Percentiles rank a stretch among this genome's conserved stretches.
phyloP scores from a whole-genome alignment of 2,888 invertebrate species.

The Orgyia antiqua region DNA sequence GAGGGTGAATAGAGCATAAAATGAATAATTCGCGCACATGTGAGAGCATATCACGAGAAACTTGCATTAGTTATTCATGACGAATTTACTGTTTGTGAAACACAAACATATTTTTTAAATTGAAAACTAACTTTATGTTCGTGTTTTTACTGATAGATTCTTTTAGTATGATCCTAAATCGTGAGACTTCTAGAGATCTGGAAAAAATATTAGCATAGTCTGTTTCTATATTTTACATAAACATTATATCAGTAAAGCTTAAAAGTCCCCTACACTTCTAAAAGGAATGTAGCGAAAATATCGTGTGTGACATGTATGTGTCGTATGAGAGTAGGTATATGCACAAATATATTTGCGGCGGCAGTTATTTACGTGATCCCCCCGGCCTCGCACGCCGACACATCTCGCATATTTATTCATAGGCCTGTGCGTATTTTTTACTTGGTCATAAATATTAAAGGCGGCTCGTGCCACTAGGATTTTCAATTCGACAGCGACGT shows the following conservation, averaged over 20 bases:
- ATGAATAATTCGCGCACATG: slow-evolving; percentile 22
- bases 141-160: no score
- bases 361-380: slow-evolving; percentile 23
- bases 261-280: no score
- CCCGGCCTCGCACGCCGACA: slow-evolving; percentile 13
- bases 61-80: slow-evolving; percentile 7
- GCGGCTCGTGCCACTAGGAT: slow-evolving; percentile 54
- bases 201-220: no score
- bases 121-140: no score
- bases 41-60: slow-evolving; percentile 6
- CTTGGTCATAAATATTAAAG: slow-evolving; percentile 70
- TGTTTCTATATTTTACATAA: no score
- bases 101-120: not conserved
- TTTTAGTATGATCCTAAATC: no score
- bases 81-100: not conserved
- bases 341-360: slow-evolving; percentile 12
- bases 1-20: slow-evolving; percentile 8
- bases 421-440: slow-evolving; percentile 56
- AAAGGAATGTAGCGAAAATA: slow-evolving; percentile 2
- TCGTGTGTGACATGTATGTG: slow-evolving; percentile 8
- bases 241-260: no score
- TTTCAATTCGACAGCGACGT: slow-evolving; percentile 67
- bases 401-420: slow-evolving; percentile 57
- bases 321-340: slow-evolving; percentile 5
- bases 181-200: no score